Conservation (phyloP, 2,797 vertebrate genomes). For the Melanotaenia parkinsoni region DNA sequence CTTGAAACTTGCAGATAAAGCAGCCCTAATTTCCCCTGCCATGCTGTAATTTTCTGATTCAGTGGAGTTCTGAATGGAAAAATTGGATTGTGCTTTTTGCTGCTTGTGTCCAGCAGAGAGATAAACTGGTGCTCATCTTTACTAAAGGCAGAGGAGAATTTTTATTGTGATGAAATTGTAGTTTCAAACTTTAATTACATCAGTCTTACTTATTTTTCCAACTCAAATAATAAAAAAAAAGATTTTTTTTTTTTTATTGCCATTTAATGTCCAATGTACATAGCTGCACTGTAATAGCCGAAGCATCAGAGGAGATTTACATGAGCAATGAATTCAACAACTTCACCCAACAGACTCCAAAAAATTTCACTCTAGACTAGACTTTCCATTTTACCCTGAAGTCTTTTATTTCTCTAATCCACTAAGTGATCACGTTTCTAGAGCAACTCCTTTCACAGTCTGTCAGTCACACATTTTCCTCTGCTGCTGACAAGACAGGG, state of each 20-base stretch:
- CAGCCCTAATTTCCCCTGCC: slow-evolving; percentile 37
- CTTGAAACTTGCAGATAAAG: slow-evolving; percentile 43
- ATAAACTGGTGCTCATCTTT: slow-evolving; percentile 53
- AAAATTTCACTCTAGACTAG: slow-evolving; percentile 24
- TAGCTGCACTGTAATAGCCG: slow-evolving; percentile 22
- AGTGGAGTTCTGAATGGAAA: slow-evolving; percentile 40
- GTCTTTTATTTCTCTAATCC: slow-evolving; percentile 59
- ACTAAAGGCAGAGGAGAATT: slow-evolving; percentile 31
- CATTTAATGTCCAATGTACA: slow-evolving; percentile 29
- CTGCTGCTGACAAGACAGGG: slow-evolving; percentile 63
- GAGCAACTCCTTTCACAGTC: slow-evolving; percentile 24
- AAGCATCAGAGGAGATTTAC: slow-evolving; percentile 54
- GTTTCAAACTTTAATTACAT: slow-evolving; percentile 30
- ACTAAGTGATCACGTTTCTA: slow-evolving; percentile 9
- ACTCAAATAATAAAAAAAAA: slow-evolving; percentile 31
- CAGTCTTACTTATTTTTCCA: slow-evolving; percentile 14
- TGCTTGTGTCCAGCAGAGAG: slow-evolving; percentile 43
- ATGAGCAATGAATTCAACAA: slow-evolving; percentile 57
- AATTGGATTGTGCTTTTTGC: slow-evolving; percentile 39
- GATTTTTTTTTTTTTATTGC: slow-evolving; percentile 9
- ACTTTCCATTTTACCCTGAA: slow-evolving; percentile 56
- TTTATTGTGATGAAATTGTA: slow-evolving; percentile 34
- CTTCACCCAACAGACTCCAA: slow-evolving; percentile 30
- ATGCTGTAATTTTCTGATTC: slow-evolving; percentile 39
- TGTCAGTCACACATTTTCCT: slow-evolving; percentile 59